Evolutionary conservation across 2,888 invertebrate genomes (phyloP).

Genomic region (Allophyes oxyacanthae): DNA sequence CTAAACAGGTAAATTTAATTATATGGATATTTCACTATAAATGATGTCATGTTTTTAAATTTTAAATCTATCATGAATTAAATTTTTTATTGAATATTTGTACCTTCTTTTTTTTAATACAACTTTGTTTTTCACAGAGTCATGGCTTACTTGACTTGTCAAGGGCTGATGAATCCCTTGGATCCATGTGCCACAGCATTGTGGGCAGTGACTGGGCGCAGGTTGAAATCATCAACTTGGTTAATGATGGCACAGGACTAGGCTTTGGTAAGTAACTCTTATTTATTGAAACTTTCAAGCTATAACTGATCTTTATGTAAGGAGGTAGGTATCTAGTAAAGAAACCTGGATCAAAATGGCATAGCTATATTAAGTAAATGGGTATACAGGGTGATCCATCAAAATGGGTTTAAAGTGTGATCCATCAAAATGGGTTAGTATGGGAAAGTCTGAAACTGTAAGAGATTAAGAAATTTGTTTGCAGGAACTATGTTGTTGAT

Average conservation of each 20-base stretch:
- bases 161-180: constrained; percentile 86
- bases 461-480: too few relatives aligned
- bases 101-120: background rate
- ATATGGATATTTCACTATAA: background rate
- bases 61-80: background rate
- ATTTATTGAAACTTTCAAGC: background rate
- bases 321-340: too few relatives aligned
- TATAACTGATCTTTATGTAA: background rate
- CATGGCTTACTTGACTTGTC: constrained; percentile 92
- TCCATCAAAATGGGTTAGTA: too few relatives aligned
- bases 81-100: background rate
- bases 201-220: constrained; percentile 97
- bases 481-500: too few relatives aligned
- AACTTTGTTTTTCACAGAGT: constrained; percentile 59
- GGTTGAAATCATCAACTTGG: constrained; percentile 98
- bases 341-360: too few relatives aligned
- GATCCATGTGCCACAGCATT: constrained; percentile 79
- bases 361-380: too few relatives aligned
- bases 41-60: background rate
- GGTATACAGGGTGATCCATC: too few relatives aligned
- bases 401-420: too few relatives aligned
- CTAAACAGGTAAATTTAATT: constrained; percentile 91
- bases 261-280: constrained; percentile 93
- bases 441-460: too few relatives aligned
- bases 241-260: constrained; percentile 99